Conservation (phyloP, 2,888 invertebrate genomes). For the Lochmaea crataegi region DNA sequence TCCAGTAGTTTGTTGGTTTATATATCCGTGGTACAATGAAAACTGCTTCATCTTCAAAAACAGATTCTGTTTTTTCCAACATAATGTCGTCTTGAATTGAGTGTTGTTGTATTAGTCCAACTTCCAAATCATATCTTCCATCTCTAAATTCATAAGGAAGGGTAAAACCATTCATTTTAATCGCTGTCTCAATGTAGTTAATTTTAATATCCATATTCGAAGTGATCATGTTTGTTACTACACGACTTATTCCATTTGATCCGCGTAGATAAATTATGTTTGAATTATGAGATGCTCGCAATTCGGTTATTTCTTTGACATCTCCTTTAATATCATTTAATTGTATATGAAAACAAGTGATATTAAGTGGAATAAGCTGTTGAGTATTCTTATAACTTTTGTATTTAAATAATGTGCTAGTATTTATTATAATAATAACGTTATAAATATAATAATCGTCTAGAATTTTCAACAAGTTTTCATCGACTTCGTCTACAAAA, state of each 20-base stretch:
- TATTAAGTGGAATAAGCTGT: not conserved
- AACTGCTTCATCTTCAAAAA: not conserved
- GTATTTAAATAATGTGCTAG: not conserved
- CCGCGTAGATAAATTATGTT: no score
- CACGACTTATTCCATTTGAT: not conserved
- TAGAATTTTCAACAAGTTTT: not conserved
- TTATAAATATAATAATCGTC: slow-evolving; percentile 7
- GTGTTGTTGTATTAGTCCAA: not conserved
- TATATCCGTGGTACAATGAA: not conserved
- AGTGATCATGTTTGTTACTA: not conserved
- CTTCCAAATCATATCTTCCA: not conserved
- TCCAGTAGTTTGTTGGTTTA: not conserved
- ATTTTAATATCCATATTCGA: not conserved
- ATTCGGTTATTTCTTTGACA: not conserved
- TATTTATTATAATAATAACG: not conserved
- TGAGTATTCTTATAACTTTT: not conserved
- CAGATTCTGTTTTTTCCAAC: slow-evolving; percentile 5
- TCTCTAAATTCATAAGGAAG: not conserved
- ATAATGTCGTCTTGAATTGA: not conserved
- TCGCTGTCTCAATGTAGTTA: no score
- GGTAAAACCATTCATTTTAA: no score
- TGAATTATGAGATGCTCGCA: not conserved
- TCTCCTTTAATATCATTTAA: not conserved
- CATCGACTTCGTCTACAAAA: not conserved
- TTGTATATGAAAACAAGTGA: not conserved